Percentiles rank a stretch among this genome's conserved stretches.
These are phyloP conservation scores for Cyclophora punctaria DNA, from an alignment of 2,888 invertebrate genomes.

Conservation along the genomic window DNA sequence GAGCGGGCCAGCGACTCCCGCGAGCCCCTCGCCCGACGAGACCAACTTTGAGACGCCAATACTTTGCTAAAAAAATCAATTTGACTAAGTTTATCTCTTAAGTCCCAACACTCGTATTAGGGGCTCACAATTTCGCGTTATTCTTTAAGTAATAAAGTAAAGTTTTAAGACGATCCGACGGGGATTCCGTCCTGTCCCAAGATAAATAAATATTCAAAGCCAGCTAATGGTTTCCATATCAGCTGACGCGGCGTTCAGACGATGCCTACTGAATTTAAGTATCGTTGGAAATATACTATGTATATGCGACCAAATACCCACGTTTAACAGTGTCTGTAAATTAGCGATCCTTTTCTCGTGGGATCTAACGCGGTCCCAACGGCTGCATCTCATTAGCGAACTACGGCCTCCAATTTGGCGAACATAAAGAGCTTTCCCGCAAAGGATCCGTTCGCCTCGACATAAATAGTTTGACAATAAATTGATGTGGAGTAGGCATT, in stretches of 20 bases:
- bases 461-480: constrained; percentile 25
- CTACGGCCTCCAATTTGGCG: not conserved
- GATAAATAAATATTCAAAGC: no score
- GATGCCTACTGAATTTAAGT: no score
- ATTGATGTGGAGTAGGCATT: constrained; percentile 23
- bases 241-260: no score
- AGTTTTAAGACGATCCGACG: constrained; percentile 21
- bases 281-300: no score
- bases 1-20: no score
- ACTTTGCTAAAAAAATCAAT: constrained; percentile 28
- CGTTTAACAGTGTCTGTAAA: no score
- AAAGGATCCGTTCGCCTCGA: constrained; percentile 3
- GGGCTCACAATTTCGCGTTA: constrained; percentile 34
- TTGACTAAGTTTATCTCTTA: constrained; percentile 37
- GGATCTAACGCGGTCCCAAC: constrained; percentile 12
- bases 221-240: no score
- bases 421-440: not conserved
- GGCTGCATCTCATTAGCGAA: constrained; percentile 9
- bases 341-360: no score
- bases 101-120: constrained; percentile 34
- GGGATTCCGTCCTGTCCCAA: constrained; percentile 5
- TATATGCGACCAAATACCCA: no score
- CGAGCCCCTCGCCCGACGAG: no score
- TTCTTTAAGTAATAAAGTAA: constrained; percentile 34
- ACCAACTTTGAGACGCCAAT: no score